Conservation (phyloP, 1,140 invertebrate species). For the Drosophila rhopaloa region DNA sequence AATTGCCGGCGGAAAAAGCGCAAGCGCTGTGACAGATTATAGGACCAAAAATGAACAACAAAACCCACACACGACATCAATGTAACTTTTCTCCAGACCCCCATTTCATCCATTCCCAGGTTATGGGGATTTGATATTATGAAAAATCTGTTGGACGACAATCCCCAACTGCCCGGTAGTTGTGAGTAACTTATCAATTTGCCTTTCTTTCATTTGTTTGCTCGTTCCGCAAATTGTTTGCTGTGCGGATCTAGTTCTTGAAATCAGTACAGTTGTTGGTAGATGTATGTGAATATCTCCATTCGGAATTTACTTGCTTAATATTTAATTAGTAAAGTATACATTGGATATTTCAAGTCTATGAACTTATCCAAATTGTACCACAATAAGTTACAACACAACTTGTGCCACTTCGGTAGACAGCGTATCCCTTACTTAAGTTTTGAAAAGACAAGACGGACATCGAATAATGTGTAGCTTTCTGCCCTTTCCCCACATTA, state of each 20-base stretch:
- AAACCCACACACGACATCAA: background rate
- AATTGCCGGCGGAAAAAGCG: constrained; percentile 2
- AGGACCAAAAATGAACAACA: background rate
- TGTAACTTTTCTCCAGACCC: background rate
- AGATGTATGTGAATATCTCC: too few relatives aligned
- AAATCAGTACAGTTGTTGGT: too few relatives aligned
- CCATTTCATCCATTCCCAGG: background rate
- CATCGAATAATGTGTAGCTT: background rate
- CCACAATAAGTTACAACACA: too few relatives aligned
- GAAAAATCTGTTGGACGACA: constrained; percentile 19
- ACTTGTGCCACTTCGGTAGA: too few relatives aligned
- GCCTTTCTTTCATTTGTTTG: constrained; percentile 31
- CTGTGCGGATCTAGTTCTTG: too few relatives aligned
- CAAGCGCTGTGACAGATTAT: constrained; percentile 3
- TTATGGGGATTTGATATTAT: constrained; percentile 20
- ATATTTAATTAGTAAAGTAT: too few relatives aligned
- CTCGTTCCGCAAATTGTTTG: too few relatives aligned
- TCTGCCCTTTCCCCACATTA: background rate
- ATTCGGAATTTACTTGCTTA: too few relatives aligned
- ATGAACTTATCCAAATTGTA: too few relatives aligned
- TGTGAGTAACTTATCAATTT: constrained; percentile 16
- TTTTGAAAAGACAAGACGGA: too few relatives aligned
- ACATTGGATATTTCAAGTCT: too few relatives aligned
- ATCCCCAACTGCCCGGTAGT: constrained; percentile 1
- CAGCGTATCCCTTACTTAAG: too few relatives aligned